These are phyloP conservation scores for Condylura cristata DNA, from an alignment of 2,113 vertebrate species.

Conservation along the genomic window DNA sequence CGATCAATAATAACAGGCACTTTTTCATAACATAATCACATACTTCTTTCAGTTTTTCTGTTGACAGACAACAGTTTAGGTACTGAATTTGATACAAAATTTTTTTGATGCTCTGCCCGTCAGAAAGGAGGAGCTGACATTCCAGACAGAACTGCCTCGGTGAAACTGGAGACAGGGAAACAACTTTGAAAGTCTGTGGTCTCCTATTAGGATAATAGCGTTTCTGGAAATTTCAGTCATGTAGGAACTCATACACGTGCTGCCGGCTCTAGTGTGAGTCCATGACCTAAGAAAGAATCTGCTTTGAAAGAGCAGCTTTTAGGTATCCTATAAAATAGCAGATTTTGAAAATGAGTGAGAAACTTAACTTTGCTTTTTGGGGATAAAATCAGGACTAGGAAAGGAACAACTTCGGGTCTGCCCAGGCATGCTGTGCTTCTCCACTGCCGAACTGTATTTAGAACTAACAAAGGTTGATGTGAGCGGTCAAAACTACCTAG, in stretches of 20 bases:
- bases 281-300: neutral
- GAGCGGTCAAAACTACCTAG: neutral
- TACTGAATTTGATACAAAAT: neutral
- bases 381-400: neutral
- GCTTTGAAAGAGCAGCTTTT: neutral
- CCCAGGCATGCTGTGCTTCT: constrained; percentile 26
- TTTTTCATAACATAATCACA: neutral
- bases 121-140: neutral
- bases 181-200: neutral
- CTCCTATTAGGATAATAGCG: neutral
- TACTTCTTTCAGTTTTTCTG: neutral
- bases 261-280: neutral
- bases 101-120: neutral
- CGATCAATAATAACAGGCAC: constrained; percentile 4
- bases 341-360: constrained; percentile 7
- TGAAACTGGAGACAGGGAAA: neutral
- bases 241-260: neutral
- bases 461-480: neutral
- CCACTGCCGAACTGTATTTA: neutral
- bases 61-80: neutral
- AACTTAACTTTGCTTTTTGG: constrained; percentile 23
- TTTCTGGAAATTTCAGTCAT: constrained; percentile 19
- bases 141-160: neutral
- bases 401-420: constrained; percentile 34
- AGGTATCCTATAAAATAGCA: constrained; percentile 44